A percentile compares a stretch with the other conserved stretches of the same genome.
These are phyloP conservation scores for Passer domesticus DNA, from an alignment of 2,113 vertebrate genomes.

Conservation along the genomic window DNA sequence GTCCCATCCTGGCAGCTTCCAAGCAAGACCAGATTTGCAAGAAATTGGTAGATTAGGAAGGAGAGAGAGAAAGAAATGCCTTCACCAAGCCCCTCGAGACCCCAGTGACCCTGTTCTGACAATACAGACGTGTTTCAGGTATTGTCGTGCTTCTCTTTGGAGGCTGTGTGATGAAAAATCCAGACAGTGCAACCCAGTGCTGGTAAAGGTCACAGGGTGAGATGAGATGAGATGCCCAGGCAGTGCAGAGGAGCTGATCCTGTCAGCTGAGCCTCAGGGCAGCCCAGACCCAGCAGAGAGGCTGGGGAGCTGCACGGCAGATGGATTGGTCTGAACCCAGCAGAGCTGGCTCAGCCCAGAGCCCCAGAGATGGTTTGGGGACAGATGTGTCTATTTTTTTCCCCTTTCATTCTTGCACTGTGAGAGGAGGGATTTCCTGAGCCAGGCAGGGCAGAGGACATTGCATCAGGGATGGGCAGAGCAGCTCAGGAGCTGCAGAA, in stretches of 20 bases:
- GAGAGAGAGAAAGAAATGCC: background rate
- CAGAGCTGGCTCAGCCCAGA: background rate
- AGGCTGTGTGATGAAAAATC: background rate
- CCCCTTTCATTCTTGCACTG: background rate
- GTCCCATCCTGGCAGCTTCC: background rate
- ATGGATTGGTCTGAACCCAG: background rate
- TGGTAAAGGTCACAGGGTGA: background rate
- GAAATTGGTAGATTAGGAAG: background rate
- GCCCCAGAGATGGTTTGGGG: constrained; percentile 4
- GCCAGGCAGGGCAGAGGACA: background rate
- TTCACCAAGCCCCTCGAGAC: background rate
- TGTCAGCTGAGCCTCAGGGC: background rate
- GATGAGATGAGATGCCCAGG: background rate
- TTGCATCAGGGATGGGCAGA: background rate
- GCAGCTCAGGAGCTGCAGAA: accelerated
- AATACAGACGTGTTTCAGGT: background rate
- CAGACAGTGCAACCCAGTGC: background rate
- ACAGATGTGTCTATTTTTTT: background rate
- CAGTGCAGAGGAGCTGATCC: background rate
- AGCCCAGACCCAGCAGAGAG: background rate
- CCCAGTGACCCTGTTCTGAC: background rate
- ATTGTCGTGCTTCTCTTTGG: background rate
- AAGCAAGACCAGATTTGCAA: background rate
- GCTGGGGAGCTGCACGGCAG: background rate
- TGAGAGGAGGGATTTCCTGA: background rate